These are phyloP conservation scores for Parascotia fuliginaria DNA, from an alignment of 2,888 invertebrate species.

Conservation along the genomic window DNA sequence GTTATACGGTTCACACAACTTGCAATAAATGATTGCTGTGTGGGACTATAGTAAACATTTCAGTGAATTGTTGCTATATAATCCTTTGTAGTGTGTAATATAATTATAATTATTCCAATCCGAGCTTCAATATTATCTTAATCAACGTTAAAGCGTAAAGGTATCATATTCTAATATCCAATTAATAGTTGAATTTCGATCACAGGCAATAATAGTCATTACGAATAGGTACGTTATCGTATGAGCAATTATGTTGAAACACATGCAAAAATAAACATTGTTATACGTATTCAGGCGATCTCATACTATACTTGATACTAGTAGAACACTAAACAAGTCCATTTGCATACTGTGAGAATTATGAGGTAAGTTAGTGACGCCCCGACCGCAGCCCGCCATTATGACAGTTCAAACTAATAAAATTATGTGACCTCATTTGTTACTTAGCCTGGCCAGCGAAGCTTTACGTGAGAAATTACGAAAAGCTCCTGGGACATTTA, in stretches of 20 bases:
- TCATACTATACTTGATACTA: not conserved
- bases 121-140: too few species aligned
- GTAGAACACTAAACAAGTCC: slow-evolving; percentile 26
- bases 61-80: too few species aligned
- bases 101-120: too few species aligned
- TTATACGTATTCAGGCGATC: not conserved
- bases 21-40: too few species aligned
- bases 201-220: too few species aligned
- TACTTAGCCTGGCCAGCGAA: slow-evolving; percentile 47
- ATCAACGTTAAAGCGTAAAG: too few species aligned
- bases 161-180: too few species aligned
- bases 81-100: too few species aligned
- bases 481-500: slow-evolving; percentile 59
- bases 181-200: too few species aligned
- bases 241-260: slow-evolving; percentile 18
- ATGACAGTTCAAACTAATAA: slow-evolving; percentile 57
- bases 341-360: slow-evolving; percentile 50
- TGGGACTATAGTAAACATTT: too few species aligned
- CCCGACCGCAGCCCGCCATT: slow-evolving; percentile 21
- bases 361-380: slow-evolving; percentile 37
- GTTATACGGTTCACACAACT: too few species aligned
- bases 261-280: slow-evolving; percentile 9
- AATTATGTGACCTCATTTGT: slow-evolving; percentile 71
- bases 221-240: too few species aligned
- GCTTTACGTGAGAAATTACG: slow-evolving; percentile 63